phyloP scores from a whole-genome alignment of 53 echinoderm and acorn worm species.

The Paracentrotus lividus region DNA sequence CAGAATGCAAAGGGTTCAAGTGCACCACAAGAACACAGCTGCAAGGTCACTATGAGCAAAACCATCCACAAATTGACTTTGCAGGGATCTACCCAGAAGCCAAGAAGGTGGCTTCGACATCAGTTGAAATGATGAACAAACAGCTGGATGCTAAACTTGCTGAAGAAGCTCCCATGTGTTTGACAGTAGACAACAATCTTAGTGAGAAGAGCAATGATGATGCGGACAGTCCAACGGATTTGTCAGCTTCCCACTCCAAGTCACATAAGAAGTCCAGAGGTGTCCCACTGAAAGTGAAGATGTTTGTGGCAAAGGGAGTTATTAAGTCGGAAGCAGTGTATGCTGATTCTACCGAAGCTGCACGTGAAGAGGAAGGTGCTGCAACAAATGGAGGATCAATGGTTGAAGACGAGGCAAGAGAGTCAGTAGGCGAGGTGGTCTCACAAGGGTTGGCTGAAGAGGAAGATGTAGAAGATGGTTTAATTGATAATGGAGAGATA shows the following conservation, averaged over 20 bases:
- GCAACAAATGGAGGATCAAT: neutral
- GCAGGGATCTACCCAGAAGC: conserved; percentile 74
- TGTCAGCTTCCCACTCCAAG: conserved; percentile 20
- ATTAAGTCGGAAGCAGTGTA: neutral
- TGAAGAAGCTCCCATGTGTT: conserved; percentile 47
- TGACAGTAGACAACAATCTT: conserved; percentile 24
- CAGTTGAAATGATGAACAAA: conserved; percentile 41
- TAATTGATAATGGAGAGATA: neutral
- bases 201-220: conserved; percentile 1
- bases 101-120: conserved; percentile 62
- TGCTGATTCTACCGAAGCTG: neutral
- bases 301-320: conserved; percentile 37
- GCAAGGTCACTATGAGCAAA: conserved; percentile 86
- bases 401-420: conserved; percentile 8
- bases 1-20: conserved; percentile 80
- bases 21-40: conserved; percentile 89
- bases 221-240: conserved; percentile 37
- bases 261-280: conserved; percentile 17
- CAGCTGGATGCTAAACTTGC: conserved; percentile 42
- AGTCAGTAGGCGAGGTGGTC: neutral
- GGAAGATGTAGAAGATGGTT: neutral
- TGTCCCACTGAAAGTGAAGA: conserved; percentile 51
- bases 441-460: conserved; percentile 12
- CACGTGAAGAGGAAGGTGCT: neutral
- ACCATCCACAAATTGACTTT: conserved; percentile 81